Percentiles rank a stretch among this genome's conserved stretches.
phyloP scores from a whole-genome alignment of 1,140 invertebrate genomes.

The Cherax quadricarinatus region DNA sequence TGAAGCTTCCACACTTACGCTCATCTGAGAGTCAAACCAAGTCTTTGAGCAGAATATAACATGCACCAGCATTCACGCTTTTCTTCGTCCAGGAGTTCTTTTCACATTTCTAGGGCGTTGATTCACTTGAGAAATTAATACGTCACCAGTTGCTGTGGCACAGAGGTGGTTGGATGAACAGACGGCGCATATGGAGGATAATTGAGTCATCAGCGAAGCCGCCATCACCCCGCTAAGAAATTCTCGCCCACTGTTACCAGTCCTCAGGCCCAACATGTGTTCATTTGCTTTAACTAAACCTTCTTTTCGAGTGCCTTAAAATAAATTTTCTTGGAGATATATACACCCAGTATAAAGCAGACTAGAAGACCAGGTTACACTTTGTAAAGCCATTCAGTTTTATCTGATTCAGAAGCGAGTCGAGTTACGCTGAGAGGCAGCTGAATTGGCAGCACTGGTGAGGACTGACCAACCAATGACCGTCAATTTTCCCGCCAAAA shows the following conservation, averaged over 20 bases:
- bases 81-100: no score
- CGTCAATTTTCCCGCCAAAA: slow-evolving; percentile 54
- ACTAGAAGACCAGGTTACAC: neutral
- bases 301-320: neutral
- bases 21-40: no score
- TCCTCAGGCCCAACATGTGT: neutral
- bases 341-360: neutral
- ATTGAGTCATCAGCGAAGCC: neutral
- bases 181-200: neutral
- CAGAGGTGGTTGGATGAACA: neutral
- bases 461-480: slow-evolving; percentile 56
- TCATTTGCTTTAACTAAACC: neutral
- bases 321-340: neutral
- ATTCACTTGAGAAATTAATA: no score
- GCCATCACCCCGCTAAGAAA: neutral
- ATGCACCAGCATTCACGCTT: no score
- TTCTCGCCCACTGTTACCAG: neutral
- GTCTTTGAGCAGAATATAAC: no score
- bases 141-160: no score
- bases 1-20: no score
- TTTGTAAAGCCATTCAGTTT: neutral
- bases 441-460: slow-evolving; percentile 6
- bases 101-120: no score
- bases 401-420: neutral
- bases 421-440: neutral